A percentile compares a stretch with the other conserved stretches of the same genome.
These are phyloP conservation scores for Ageneiosus marmoratus DNA, from an alignment of 2,113 vertebrate species.

Conservation along the genomic window DNA sequence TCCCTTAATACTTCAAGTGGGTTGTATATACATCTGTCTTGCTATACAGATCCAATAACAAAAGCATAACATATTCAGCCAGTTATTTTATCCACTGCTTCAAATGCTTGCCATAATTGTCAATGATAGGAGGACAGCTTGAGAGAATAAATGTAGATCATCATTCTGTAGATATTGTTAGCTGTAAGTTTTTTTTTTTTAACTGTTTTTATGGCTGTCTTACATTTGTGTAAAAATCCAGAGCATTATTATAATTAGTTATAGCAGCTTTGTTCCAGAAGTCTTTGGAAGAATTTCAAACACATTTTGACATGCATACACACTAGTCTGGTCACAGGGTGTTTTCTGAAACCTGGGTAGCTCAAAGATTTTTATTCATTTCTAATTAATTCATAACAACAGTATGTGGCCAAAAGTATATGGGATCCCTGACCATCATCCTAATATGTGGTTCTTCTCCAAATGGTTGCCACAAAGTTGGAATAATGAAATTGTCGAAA, in stretches of 20 bases:
- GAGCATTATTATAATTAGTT: background rate
- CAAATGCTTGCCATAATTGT: conserved; percentile 16
- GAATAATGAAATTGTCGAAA: background rate
- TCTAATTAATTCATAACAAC: background rate
- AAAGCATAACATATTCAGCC: conserved; percentile 23
- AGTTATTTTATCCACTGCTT: background rate
- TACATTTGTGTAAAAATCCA: background rate
- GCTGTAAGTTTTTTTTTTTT: background rate
- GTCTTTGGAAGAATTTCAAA: background rate
- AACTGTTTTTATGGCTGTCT: background rate
- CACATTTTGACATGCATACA: background rate
- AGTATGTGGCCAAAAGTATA: background rate
- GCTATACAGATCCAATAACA: conserved; percentile 25
- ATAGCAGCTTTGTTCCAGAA: background rate
- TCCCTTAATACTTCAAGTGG: background rate
- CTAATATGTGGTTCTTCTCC: background rate
- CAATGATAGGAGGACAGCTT: background rate
- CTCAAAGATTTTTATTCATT: background rate
- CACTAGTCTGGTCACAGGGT: background rate
- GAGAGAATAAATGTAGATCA: background rate
- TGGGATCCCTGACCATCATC: background rate
- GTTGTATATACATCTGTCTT: background rate
- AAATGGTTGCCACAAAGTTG: background rate
- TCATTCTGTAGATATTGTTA: background rate
- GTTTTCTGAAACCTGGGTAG: background rate